phyloP scores from a whole-genome alignment of 2,888 invertebrate genomes.

The Pelosia muscerda region DNA sequence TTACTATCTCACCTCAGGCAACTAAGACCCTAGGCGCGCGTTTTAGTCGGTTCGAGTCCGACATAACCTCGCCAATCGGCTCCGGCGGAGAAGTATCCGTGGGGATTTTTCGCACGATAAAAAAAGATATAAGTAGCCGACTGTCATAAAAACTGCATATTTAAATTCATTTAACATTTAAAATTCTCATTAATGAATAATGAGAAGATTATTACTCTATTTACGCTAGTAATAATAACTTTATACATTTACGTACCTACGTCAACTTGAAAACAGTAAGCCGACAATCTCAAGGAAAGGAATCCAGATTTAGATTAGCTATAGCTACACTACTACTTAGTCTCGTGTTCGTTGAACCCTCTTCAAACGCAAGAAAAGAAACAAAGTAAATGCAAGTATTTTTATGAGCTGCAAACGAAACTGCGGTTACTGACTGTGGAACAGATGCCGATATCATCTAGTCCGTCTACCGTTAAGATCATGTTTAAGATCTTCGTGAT shows the following conservation, averaged over 20 bases:
- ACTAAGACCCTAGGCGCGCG: too few relatives aligned
- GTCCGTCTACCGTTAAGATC: conserved; percentile 43
- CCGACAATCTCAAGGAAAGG: neutral
- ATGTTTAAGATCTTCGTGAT: conserved; percentile 44
- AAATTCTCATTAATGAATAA: too few relatives aligned
- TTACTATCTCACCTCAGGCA: too few relatives aligned
- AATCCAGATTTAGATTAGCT: neutral
- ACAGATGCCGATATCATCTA: conserved; percentile 29
- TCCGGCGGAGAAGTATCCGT: too few relatives aligned
- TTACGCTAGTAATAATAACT: too few relatives aligned
- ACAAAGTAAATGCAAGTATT: conserved; percentile 1
- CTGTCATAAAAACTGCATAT: too few relatives aligned
- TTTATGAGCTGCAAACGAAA: neutral
- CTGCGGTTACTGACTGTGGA: neutral
- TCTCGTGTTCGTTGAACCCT: neutral
- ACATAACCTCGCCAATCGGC: too few relatives aligned
- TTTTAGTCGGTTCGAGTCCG: too few relatives aligned
- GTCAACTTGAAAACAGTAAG: neutral
- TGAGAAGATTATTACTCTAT: too few relatives aligned
- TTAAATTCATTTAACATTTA: too few relatives aligned
- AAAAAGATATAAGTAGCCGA: too few relatives aligned
- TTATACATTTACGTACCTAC: neutral
- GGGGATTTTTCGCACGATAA: too few relatives aligned
- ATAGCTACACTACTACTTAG: neutral
- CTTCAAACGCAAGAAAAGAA: neutral